Evolutionary conservation across 2,888 invertebrate genomes (phyloP).

Genomic region (Eupithecia subfuscata): DNA sequence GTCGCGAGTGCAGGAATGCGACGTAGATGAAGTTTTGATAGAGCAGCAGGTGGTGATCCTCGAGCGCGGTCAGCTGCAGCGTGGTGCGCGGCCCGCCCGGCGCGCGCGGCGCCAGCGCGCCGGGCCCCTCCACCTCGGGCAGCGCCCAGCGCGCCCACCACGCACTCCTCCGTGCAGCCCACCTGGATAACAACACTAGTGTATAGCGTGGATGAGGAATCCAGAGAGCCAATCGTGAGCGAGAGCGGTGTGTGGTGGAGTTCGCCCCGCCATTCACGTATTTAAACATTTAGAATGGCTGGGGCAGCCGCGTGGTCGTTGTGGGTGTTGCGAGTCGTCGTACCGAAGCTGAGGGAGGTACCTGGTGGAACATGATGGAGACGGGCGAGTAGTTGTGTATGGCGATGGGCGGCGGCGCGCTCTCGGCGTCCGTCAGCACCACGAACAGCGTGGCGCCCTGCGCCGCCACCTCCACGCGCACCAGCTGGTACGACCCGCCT

Average conservation of each 20-base stretch:
- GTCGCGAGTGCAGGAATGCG: slow-evolving; percentile 83
- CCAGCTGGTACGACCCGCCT: slow-evolving; percentile 90
- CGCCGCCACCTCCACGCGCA: slow-evolving; percentile 95
- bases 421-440: slow-evolving; percentile 95
- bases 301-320: background rate
- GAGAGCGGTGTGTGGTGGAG: background rate
- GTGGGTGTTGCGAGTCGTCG: background rate
- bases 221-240: background rate
- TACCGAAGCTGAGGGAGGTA: slow-evolving; percentile 46
- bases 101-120: slow-evolving; percentile 89
- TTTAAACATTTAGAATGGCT: background rate
- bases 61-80: slow-evolving; percentile 89
- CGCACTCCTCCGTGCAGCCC: slow-evolving; percentile 87
- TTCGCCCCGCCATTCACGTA: background rate
- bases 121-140: slow-evolving; percentile 94
- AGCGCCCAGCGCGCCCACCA: slow-evolving; percentile 89
- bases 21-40: slow-evolving; percentile 99
- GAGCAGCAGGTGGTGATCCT: slow-evolving; percentile 90
- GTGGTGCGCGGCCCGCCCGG: slow-evolving; percentile 93
- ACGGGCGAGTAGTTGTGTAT: slow-evolving; percentile 97
- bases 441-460: slow-evolving; percentile 96
- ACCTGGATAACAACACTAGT: slow-evolving; percentile 61
- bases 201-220: background rate
- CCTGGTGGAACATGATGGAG: slow-evolving; percentile 93
- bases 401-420: slow-evolving; percentile 96